These are phyloP conservation scores for Takifugu flavidus DNA, from an alignment of 2,113 vertebrate species.

Conservation along the genomic window DNA sequence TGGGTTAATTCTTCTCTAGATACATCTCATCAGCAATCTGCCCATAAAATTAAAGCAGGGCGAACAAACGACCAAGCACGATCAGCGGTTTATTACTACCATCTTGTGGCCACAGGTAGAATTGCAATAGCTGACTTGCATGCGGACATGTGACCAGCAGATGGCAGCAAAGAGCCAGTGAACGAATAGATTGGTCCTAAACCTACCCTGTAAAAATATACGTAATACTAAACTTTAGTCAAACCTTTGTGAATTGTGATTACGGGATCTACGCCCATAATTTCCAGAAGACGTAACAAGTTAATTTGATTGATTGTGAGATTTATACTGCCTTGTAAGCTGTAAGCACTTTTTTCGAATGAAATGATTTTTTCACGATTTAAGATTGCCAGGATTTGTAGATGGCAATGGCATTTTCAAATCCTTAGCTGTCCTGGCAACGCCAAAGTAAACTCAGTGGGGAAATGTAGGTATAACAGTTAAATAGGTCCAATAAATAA, in stretches of 20 bases:
- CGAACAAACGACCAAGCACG: neutral
- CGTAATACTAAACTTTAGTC: neutral
- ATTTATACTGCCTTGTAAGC: neutral
- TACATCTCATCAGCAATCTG: slow-evolving; percentile 24
- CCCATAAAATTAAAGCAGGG: neutral
- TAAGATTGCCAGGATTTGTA: too few relatives aligned
- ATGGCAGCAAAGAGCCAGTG: slow-evolving; percentile 28
- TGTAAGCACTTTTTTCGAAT: neutral
- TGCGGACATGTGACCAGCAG: slow-evolving; percentile 5
- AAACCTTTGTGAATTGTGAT: neutral
- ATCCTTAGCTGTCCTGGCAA: too few relatives aligned
- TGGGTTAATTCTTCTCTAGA: slow-evolving; percentile 17
- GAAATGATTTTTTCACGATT: too few relatives aligned
- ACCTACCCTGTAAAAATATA: neutral
- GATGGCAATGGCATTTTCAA: too few relatives aligned
- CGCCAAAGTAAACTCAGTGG: too few relatives aligned
- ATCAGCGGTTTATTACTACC: slow-evolving; percentile 40
- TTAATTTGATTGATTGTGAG: neutral
- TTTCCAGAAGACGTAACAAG: neutral
- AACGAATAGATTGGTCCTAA: neutral
- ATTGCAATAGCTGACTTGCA: slow-evolving; percentile 5
- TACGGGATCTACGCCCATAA: neutral
- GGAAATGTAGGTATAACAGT: neutral
- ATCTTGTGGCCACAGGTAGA: slow-evolving; percentile 35
- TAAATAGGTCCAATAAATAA: neutral